Conservation (phyloP, 92 coral and sea anemone genomes). For the Porites rus region DNA sequence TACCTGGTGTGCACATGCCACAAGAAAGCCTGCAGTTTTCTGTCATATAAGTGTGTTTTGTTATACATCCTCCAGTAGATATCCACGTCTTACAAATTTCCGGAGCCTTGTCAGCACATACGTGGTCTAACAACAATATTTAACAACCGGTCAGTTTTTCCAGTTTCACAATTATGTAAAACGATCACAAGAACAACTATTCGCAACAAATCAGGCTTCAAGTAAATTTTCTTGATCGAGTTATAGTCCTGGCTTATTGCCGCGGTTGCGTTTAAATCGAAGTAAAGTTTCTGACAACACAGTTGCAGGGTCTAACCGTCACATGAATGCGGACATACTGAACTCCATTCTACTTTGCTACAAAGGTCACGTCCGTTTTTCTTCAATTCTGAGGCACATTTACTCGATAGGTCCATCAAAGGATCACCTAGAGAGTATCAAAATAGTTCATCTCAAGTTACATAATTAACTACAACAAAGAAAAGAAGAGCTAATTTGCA, state of each 20-base stretch:
- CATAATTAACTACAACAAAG: too few species aligned
- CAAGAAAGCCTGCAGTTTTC: conserved; percentile 67
- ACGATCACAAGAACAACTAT: too few species aligned
- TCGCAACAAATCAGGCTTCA: too few species aligned
- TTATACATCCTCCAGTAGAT: conserved; percentile 50
- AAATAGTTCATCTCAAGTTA: background rate
- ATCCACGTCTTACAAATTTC: conserved; percentile 36
- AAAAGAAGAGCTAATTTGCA: too few species aligned
- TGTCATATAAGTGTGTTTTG: conserved; percentile 59
- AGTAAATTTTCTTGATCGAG: too few species aligned
- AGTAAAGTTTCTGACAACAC: too few species aligned
- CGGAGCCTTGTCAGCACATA: conserved; percentile 10
- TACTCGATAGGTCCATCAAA: conserved; percentile 35
- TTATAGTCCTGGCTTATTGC: too few species aligned
- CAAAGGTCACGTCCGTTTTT: conserved; percentile 3
- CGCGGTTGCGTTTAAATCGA: too few species aligned
- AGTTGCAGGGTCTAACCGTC: conserved; percentile 4
- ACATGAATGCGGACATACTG: conserved; percentile 18
- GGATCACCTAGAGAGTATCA: conserved; percentile 7
- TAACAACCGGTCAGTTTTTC: background rate
- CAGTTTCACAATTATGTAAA: too few species aligned
- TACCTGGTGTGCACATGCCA: conserved; percentile 76
- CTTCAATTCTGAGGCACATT: conserved; percentile 18
- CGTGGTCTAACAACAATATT: background rate
- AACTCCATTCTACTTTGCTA: background rate